Evolutionary conservation across 23 tunicate genomes (phyloP), one percentile per base, ranked within the genome.

Genomic region (Styela clava): DNA sequence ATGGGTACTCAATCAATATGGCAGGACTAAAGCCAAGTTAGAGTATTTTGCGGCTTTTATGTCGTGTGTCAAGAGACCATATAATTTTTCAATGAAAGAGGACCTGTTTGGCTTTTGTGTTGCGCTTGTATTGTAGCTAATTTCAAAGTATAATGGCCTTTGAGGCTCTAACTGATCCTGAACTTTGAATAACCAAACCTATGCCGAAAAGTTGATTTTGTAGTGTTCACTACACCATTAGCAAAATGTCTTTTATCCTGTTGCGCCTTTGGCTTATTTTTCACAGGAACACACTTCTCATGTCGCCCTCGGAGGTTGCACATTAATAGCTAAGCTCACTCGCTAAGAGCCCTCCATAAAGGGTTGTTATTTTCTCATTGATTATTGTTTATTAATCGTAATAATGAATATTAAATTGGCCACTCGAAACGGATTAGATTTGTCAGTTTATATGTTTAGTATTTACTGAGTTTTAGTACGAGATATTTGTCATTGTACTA

Each of bases 1-100:
- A 71, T 71, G 16, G 77, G 77, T 71, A 33, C 34, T 71, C 77
- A 33, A 71, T 71, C 77, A 71, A 22, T 16, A 71, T 44, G 56
- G 56, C 56, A 44, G 56, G 56, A 44, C 7, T 44, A 44, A 44
- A 44, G 12, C 56, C 56, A 44, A 44, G 56, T 44, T 44, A 44
- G 56, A 44, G 56, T 44, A 44, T 44, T 44, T 44, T 44, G 56
- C 56, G 56, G 56, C 56, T 12, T 44, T 44, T 44, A 12, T 44
- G 56, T 12, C 12, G 56, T 44, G 56, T 44, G 56, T 44, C 56
- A 44, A 44, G 56, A 44, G 56, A 44, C 56, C 56, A 44, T 5
- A 44, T 44, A 44, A 7, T 12, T 12, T 12, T 5, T 5, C 56
- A 44, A 44, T 44, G 12, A 44, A 12, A 12, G 56, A 44, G 12